A percentile compares a stretch with the other conserved stretches of the same genome.
Conservation (phyloP, 2,888 invertebrate species). For the Yponomeuta plumbellus region DNA sequence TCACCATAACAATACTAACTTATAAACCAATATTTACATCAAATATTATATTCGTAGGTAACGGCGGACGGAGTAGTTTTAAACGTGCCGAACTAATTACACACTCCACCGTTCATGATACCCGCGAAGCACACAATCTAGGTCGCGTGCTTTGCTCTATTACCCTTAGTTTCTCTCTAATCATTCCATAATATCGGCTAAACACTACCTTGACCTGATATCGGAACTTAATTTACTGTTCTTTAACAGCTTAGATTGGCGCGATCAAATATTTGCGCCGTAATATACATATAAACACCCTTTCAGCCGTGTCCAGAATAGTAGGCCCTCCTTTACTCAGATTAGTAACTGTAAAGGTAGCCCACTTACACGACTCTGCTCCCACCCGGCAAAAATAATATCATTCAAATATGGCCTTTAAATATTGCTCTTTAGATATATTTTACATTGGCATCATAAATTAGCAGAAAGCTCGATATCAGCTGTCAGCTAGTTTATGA, state of each 20-base stretch:
- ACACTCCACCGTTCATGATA: slow-evolving; percentile 4
- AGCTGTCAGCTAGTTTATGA: too few species aligned
- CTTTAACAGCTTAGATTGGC: slow-evolving; percentile 15
- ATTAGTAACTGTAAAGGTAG: too few species aligned
- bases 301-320: background rate
- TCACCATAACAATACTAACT: background rate
- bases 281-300: background rate
- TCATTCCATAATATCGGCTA: slow-evolving; percentile 47
- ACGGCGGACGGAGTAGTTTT: background rate
- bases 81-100: background rate
- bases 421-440: too few species aligned
- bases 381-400: too few species aligned
- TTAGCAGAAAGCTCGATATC: too few species aligned
- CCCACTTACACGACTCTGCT: too few species aligned
- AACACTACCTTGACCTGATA: slow-evolving; percentile 53
- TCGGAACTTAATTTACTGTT: slow-evolving; percentile 27
- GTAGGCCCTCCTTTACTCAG: background rate
- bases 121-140: slow-evolving; percentile 3
- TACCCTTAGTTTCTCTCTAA: slow-evolving; percentile 50
- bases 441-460: too few species aligned
- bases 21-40: background rate
- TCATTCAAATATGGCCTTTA: too few species aligned
- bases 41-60: background rate
- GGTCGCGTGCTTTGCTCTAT: slow-evolving; percentile 13
- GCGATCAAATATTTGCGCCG: background rate